Conservation (phyloP, 2,113 vertebrate species). For the Mesocricetus auratus region DNA sequence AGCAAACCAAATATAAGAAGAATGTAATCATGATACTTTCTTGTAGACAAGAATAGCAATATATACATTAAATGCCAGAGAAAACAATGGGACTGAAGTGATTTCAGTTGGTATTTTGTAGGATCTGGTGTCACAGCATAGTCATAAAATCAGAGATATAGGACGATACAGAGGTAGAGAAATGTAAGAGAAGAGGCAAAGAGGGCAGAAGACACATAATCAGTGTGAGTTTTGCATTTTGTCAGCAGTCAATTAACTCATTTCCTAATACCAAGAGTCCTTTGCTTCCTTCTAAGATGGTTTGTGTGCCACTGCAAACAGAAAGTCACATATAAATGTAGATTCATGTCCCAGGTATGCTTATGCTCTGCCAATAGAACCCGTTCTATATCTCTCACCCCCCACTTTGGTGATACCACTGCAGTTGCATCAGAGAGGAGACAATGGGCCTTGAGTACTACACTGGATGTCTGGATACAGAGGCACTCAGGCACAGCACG, state of each 20-base stretch:
- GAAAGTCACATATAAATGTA: not conserved
- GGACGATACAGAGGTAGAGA: not conserved
- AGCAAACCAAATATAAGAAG: not conserved
- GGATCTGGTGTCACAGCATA: not conserved
- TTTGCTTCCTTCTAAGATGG: not conserved
- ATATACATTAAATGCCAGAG: conserved; percentile 16
- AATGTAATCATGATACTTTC: conserved; percentile 16
- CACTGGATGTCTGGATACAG: not conserved
- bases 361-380: not conserved
- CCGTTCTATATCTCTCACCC: not conserved
- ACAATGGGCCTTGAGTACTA: not conserved
- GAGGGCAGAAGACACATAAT: not conserved
- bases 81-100: conserved; percentile 4
- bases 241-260: not conserved
- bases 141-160: not conserved
- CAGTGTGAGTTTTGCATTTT: not conserved
- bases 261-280: not conserved
- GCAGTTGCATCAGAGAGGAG: not conserved
- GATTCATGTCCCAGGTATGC: not conserved
- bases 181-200: not conserved
- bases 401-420: not conserved
- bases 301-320: not conserved
- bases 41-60: not conserved
- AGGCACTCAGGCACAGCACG: not conserved
- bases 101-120: not conserved